Percentiles rank a stretch among this genome's conserved stretches.
Conservation (phyloP, 2,888 invertebrate species). For the Idaea biselata region DNA sequence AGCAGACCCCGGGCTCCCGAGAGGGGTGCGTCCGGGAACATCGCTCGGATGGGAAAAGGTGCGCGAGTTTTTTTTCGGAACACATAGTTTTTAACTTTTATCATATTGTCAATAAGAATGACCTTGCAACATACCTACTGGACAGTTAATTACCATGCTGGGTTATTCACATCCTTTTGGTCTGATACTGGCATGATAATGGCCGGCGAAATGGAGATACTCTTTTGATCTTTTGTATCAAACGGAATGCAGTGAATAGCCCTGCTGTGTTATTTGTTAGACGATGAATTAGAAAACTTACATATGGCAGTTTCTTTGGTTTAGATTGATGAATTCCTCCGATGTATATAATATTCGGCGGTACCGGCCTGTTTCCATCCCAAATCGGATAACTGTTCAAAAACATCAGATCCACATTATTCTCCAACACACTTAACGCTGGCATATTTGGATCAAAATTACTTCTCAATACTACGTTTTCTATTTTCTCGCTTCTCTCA, state of each 20-base stretch:
- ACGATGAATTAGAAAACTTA: conserved; percentile 43
- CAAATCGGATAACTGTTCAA: conserved; percentile 57
- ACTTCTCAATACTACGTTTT: background rate
- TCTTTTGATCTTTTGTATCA: too few species aligned
- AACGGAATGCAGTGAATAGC: background rate
- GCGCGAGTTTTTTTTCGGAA: too few species aligned
- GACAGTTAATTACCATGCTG: too few species aligned
- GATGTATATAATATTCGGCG: conserved; percentile 53
- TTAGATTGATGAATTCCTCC: conserved; percentile 56
- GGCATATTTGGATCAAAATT: conserved; percentile 21
- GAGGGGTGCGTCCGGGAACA: too few species aligned
- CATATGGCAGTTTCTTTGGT: conserved; percentile 46
- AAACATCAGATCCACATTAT: conserved; percentile 53
- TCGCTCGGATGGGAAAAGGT: too few species aligned
- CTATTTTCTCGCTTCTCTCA: background rate
- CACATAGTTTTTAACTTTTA: too few species aligned
- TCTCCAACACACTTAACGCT: conserved; percentile 25
- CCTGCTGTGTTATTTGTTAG: background rate
- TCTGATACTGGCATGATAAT: too few species aligned
- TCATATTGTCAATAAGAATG: too few species aligned
- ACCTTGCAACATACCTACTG: too few species aligned
- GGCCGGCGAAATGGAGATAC: too few species aligned
- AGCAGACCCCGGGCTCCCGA: too few species aligned
- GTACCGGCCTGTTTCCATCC: conserved; percentile 49
- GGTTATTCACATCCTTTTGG: conserved; percentile 28